A percentile compares a stretch with the other conserved stretches of the same genome.
phyloP scores from a whole-genome alignment of 2,888 invertebrate genomes.

The Elegia similella region DNA sequence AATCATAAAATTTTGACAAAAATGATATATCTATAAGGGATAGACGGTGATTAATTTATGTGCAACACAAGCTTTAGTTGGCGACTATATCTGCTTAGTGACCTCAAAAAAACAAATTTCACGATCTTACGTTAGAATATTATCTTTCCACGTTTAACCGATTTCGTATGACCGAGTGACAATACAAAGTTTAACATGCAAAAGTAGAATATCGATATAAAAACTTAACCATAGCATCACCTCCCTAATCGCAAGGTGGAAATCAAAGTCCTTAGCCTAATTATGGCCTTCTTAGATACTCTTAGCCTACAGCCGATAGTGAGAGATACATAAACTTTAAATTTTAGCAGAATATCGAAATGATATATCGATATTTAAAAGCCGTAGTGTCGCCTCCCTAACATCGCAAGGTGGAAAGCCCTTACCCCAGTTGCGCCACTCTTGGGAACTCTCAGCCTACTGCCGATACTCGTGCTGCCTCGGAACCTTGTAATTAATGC shows the following conservation, averaged over 20 bases:
- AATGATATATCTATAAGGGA: too few species aligned
- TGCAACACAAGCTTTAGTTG: too few species aligned
- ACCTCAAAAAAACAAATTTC: too few species aligned
- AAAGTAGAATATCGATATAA: background rate
- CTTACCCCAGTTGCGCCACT: slow-evolving; percentile 17
- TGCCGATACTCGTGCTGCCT: slow-evolving; percentile 18
- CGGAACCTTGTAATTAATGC: slow-evolving; percentile 7
- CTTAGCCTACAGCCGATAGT: slow-evolving; percentile 13
- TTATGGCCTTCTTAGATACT: slow-evolving; percentile 17
- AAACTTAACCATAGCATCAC: background rate
- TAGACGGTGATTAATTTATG: too few species aligned
- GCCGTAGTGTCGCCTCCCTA: background rate
- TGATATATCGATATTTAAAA: background rate
- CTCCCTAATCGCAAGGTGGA: slow-evolving; percentile 9
- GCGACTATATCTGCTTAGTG: too few species aligned
- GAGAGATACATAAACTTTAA: background rate
- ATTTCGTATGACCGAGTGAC: too few species aligned
- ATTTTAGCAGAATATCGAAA: background rate
- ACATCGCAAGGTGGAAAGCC: slow-evolving; percentile 16
- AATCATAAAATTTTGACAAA: too few species aligned
- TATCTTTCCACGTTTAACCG: too few species aligned
- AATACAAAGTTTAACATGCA: too few species aligned
- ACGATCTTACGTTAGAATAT: too few species aligned
- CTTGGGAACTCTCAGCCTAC: slow-evolving; percentile 17
- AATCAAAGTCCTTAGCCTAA: slow-evolving; percentile 17